Base-by-base conservation (phyloP, 2,797 vertebrate species). In the Gobio occitaniae region DNA sequence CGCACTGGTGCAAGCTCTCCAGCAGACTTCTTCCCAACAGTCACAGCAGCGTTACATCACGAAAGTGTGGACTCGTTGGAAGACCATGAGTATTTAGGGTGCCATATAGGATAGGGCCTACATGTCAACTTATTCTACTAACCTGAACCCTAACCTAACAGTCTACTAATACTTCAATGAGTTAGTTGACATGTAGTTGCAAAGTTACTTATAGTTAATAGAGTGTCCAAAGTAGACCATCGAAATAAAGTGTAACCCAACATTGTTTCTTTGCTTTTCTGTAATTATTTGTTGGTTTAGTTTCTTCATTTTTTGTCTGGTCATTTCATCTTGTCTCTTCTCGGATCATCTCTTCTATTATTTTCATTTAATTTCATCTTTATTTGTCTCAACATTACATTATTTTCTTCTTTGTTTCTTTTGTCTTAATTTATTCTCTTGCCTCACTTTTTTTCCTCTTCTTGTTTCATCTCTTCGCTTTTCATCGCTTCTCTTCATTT, bases 401-500 rank as follows among this genome's bases (percentile, higher is more conserved):
- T 36, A 3, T 54, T 41, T 10, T 4, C 21, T 36, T 54, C 29
- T 76, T 4, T 44, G 38, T 78, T 25, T 0, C 29, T 25, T 25
- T 29, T 63, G 15, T 13, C 47, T 80, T 68, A 38, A 80, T 16
- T 72, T 68, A 13, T 68, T 32, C 29, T 29, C 19, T 44, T 48
- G 16, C 41, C 61, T 78, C 19, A 52, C 8, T 19, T 13, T 79
- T 25, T 59, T 61, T 32, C 52, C 63, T 65, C 13, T 65, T 29
- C 50, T 48, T 15, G 5, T 84, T 80, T 84, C 13, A 65, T 65
- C 38, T 75, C 32, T 80, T 29, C 48, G 59, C 48, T 12, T 77
- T 75, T 36, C 17, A 38, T 71, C 48, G 66, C 54, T 61, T 82
- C 44, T 32, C 41, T 87, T 77, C 19, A 44, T 77, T 77, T 59